phyloP scores from a whole-genome alignment of 2,113 vertebrate species.

The Vicugna pacos region DNA sequence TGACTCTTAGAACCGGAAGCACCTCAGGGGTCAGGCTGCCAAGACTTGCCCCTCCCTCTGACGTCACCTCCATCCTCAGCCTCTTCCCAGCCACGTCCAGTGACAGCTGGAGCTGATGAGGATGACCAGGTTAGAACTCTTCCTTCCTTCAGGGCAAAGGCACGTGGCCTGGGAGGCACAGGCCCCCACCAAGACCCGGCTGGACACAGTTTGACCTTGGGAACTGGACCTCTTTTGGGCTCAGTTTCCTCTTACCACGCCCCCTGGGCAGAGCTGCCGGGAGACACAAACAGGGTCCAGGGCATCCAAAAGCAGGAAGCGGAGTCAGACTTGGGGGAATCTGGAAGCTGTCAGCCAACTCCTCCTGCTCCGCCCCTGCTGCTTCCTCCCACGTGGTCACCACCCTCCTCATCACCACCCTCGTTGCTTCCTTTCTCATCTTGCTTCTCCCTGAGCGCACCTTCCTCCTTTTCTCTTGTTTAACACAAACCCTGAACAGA shows the following conservation, averaged over 20 bases:
- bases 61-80: background rate
- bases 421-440: background rate
- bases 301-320: background rate
- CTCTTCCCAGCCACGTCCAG: background rate
- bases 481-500: background rate
- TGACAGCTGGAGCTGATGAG: background rate
- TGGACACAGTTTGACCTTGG: background rate
- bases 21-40: background rate
- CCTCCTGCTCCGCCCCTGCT: too few relatives aligned
- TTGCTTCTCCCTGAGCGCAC: background rate
- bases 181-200: background rate
- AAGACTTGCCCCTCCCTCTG: background rate
- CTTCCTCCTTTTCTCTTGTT: background rate
- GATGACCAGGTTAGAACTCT: background rate
- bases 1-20: background rate
- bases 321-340: background rate
- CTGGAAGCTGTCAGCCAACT: background rate
- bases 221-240: background rate
- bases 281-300: background rate
- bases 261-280: background rate
- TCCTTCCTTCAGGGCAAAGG: background rate
- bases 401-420: background rate
- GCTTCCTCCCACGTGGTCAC: background rate
- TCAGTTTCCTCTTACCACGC: background rate
- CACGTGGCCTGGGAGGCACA: background rate